Base-by-base conservation (phyloP, 2,888 invertebrate genomes). In the Drosophila parthenogenetica region DNA sequence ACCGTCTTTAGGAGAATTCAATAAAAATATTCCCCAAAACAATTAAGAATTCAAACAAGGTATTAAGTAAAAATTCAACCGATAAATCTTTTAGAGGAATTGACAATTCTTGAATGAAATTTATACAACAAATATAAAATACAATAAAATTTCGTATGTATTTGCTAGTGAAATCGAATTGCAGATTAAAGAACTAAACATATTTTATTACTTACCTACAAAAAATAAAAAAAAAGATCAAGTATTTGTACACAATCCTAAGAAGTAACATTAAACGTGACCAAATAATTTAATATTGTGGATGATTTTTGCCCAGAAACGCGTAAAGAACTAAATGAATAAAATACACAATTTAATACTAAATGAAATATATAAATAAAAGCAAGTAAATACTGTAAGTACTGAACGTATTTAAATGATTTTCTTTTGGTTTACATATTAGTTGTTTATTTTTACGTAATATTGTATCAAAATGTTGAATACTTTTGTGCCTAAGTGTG, bases 191-290 rank as follows among this genome's bases (percentile, higher is more conserved):
- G 63, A 75, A 81, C 65, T 68, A 81, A 72, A 73, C 74, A 85
- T 89, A 86, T 86, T 89, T 86, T 89, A 86, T 77, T 89, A 86
- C 82, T 88, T 80, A 86, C 85, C 89, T 83, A 86, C 79, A 84
- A 81, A 51, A 39, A 51, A 51, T 10, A 40, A 53, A 13, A 43
- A 25, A 29, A 29, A 29, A 29, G 29, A 8, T 8, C 43, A 79
- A 79, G 88, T 79, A 86, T 85, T 89, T 89, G 77, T 82, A 85
- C 84, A 84, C 87, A 71, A 55, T 72, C 68, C 73, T 84, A 89
- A 69, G 68, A 81, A 75, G 72, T 80, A 87, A 85, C 54, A 71
- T 78, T 84, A 73, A 89, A 86, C 86, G 89, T 86, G 85, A 86
- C 85, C 85, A 86, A 86, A 89, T 86, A 86, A 89, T 79, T 87